Percentiles rank a stretch among this genome's conserved stretches.
Conservation (phyloP, 37 sponge, comb jelly and placozoan genomes). For the Tethya wilhelma region DNA sequence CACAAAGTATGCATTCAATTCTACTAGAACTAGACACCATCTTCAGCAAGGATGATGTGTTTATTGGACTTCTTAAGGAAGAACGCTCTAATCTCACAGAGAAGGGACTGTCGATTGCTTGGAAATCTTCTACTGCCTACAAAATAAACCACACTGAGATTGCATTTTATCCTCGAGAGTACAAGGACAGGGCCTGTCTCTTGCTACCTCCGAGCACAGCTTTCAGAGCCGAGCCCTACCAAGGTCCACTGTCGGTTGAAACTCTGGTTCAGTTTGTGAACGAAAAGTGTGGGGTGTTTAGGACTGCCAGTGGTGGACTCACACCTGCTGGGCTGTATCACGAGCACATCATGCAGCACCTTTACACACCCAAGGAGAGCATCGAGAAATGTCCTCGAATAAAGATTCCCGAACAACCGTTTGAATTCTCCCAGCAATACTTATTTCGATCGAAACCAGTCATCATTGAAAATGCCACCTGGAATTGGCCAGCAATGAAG, state of each 20-base stretch:
- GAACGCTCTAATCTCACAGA: not conserved
- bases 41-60: constrained; percentile 32
- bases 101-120: not conserved
- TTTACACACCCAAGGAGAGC: constrained; percentile 18
- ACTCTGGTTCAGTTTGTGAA: constrained; percentile 62
- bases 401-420: constrained; percentile 24
- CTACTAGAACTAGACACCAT: not conserved
- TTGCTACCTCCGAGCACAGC: constrained; percentile 16
- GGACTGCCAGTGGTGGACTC: constrained; percentile 32
- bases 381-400: constrained; percentile 42
- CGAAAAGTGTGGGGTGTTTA: constrained; percentile 62
- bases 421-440: constrained; percentile 58
- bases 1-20: not conserved
- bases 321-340: constrained; percentile 42
- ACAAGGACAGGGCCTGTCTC: constrained; percentile 56
- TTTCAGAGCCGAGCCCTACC: constrained; percentile 36
- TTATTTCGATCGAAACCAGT: constrained; percentile 73
- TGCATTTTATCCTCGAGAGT: constrained; percentile 37
- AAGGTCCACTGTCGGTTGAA: constrained; percentile 13
- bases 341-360: constrained; percentile 39
- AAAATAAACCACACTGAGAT: not conserved
- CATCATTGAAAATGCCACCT: constrained; percentile 49
- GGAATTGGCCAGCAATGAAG: constrained; percentile 66
- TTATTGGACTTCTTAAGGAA: constrained; percentile 20
- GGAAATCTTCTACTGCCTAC: not conserved